Conservation (phyloP, 2,888 invertebrate genomes). For the Coelogynopora nodosa region DNA sequence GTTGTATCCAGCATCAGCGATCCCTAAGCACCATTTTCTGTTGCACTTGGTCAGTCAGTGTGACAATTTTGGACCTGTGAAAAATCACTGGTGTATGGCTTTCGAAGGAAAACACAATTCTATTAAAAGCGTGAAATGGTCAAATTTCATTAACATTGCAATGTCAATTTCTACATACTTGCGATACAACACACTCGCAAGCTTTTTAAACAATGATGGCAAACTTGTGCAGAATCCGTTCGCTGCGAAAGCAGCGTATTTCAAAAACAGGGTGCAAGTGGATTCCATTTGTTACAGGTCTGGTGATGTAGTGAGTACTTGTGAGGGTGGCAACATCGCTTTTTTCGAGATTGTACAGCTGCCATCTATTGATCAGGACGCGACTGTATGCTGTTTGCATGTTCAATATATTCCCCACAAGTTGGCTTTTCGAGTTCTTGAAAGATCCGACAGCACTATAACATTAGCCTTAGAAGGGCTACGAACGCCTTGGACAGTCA, state of each 20-base stretch:
- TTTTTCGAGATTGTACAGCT: background rate
- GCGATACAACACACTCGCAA: background rate
- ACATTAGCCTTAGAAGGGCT: background rate
- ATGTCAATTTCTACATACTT: background rate
- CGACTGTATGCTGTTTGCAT: background rate
- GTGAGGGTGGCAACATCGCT: background rate
- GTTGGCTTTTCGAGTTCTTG: background rate
- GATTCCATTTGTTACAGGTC: background rate
- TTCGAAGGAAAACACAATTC: conserved; percentile 35
- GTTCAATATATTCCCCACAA: background rate
- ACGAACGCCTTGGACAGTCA: background rate
- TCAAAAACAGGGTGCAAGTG: background rate
- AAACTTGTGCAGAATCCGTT: background rate
- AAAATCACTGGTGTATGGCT: conserved; percentile 36
- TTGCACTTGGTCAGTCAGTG: conserved; percentile 18
- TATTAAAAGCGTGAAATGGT: background rate
- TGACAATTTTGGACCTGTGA: conserved; percentile 35
- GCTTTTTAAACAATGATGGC: background rate
- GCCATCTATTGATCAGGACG: background rate
- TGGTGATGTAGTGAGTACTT: background rate
- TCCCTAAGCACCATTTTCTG: conserved; percentile 30
- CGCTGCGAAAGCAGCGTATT: background rate
- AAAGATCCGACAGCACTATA: background rate
- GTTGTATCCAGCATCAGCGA: background rate
- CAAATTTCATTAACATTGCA: conserved; percentile 26